Evolutionary conservation across 2,113 vertebrate genomes (phyloP).

Genomic region (Tachuris rubrigastra): DNA sequence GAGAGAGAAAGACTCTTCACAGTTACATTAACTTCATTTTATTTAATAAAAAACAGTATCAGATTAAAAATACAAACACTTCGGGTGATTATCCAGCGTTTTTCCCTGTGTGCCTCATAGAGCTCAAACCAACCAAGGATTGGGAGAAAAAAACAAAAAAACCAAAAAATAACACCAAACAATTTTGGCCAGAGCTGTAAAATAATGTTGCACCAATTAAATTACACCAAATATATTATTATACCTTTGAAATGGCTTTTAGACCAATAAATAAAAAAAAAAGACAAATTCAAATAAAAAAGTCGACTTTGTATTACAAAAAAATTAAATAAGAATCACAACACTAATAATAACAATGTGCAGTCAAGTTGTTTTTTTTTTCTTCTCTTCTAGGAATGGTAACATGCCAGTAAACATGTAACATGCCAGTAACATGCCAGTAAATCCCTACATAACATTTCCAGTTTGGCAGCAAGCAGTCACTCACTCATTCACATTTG

Average conservation of each 20-base stretch:
- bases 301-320: constrained; percentile 81
- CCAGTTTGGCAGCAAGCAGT: constrained; percentile 94
- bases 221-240: constrained; percentile 90
- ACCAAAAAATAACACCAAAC: constrained; percentile 28
- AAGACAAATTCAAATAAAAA: constrained; percentile 88
- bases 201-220: constrained; percentile 82
- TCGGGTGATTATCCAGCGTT: constrained; percentile 77
- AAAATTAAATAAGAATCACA: constrained; percentile 88
- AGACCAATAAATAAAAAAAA: constrained; percentile 97
- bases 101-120: constrained; percentile 62
- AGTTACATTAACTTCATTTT: constrained; percentile 71
- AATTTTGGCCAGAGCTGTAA: constrained; percentile 78
- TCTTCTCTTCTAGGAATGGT: constrained; percentile 80
- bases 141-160: constrained; percentile 47
- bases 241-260: constrained; percentile 93
- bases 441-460: constrained; percentile 90
- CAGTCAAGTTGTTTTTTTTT: constrained; percentile 89
- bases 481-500: constrained; percentile 80
- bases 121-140: constrained; percentile 74
- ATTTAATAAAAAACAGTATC: constrained; percentile 81
- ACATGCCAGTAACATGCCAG: constrained; percentile 81
- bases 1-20: constrained; percentile 30
- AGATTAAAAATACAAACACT: constrained; percentile 81
- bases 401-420: constrained; percentile 85
- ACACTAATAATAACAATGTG: constrained; percentile 94